Evolutionary conservation across 2,113 vertebrate species (phyloP).

Genomic region (Ailuropoda melanoleuca): DNA sequence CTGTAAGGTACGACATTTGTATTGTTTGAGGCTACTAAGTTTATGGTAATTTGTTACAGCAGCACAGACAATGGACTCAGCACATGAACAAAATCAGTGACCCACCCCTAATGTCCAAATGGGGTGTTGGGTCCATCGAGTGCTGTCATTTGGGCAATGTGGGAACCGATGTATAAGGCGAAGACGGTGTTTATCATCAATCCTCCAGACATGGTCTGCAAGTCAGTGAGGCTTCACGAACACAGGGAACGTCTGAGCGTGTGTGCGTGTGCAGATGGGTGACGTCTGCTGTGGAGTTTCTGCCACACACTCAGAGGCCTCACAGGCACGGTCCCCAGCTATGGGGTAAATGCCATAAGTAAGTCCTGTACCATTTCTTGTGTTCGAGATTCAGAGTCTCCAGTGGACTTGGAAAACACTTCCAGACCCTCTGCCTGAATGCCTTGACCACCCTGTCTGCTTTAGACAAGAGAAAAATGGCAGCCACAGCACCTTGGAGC

Average conservation of each 20-base stretch:
- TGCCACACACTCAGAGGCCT: background rate
- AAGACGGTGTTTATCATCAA: background rate
- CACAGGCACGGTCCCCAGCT: background rate
- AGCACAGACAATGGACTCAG: background rate
- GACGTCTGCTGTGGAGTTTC: background rate
- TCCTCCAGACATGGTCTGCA: background rate
- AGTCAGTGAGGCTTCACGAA: background rate
- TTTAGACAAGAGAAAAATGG: background rate
- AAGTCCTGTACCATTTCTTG: background rate
- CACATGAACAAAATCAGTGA: background rate
- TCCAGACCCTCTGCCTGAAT: background rate
- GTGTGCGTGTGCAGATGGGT: accelerated
- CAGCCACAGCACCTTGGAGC: background rate
- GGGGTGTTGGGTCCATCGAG: too few species aligned
- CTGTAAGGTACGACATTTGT: background rate
- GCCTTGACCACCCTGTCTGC: background rate
- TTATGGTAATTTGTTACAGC: background rate
- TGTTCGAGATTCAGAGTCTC: background rate
- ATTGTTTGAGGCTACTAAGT: background rate
- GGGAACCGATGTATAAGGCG: background rate
- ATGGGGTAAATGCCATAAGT: background rate
- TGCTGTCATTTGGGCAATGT: background rate
- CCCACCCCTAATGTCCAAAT: background rate
- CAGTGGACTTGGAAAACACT: background rate
- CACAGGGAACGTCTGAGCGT: background rate